A percentile compares a stretch with the other conserved stretches of the same genome.
phyloP scores from a whole-genome alignment of 2,113 vertebrate genomes.

The Silurus glanis region DNA sequence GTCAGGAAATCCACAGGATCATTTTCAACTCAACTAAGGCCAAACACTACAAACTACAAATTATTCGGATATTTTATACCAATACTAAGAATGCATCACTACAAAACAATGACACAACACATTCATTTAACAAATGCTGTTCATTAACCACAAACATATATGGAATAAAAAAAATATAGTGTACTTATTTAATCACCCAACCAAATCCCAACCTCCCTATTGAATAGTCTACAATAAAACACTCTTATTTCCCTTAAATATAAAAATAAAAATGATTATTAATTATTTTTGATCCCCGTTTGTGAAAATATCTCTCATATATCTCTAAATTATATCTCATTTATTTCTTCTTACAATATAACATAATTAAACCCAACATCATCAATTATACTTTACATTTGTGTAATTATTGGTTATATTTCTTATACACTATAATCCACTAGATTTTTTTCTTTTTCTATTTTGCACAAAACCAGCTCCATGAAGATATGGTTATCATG shows the following conservation, averaged over 20 bases:
- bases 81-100: background rate
- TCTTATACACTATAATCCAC: too few species aligned
- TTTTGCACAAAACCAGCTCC: too few species aligned
- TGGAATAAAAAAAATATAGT: background rate
- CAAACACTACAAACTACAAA: background rate
- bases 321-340: too few species aligned
- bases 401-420: too few species aligned
- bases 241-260: background rate
- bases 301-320: background rate
- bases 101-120: background rate
- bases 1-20: conserved; percentile 2
- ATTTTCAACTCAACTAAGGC: background rate
- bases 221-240: too few species aligned
- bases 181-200: background rate
- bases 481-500: too few species aligned
- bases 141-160: background rate
- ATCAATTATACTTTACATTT: background rate
- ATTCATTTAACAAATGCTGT: background rate
- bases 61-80: background rate
- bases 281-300: background rate
- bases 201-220: background rate
- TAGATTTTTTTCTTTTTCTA: too few species aligned
- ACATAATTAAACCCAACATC: background rate
- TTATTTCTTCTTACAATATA: background rate
- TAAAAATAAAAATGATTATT: background rate